These are phyloP conservation scores for Onchidella celtica DNA, from an alignment of 2,888 invertebrate species.

Conservation along the genomic window DNA sequence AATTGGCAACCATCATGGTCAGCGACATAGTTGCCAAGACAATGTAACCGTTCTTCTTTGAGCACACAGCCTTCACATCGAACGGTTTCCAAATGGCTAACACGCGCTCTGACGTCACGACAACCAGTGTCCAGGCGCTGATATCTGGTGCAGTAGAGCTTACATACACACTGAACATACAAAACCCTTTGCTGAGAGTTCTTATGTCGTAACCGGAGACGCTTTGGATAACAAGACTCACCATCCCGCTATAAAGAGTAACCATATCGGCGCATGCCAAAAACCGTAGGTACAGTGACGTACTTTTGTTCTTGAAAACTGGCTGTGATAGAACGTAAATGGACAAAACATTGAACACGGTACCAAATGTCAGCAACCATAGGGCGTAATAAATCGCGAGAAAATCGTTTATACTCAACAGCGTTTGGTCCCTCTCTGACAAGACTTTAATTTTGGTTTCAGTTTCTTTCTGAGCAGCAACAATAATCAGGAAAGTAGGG, in stretches of 20 bases:
- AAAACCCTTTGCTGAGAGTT: slow-evolving; percentile 20
- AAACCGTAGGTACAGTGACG: slow-evolving; percentile 41
- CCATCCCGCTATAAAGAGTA: slow-evolving; percentile 43
- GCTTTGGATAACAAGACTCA: slow-evolving; percentile 18
- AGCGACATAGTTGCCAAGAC: not conserved
- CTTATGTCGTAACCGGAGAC: slow-evolving; percentile 23
- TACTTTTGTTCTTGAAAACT: slow-evolving; percentile 14
- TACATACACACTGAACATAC: slow-evolving; percentile 38
- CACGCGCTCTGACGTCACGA: slow-evolving; percentile 47
- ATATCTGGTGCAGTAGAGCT: slow-evolving; percentile 26
- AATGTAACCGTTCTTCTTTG: not conserved
- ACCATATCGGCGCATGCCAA: slow-evolving; percentile 50
- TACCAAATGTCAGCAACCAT: slow-evolving; percentile 14
- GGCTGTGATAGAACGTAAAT: slow-evolving; percentile 15
- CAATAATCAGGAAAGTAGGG: no score
- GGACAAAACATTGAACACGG: slow-evolving; percentile 38
- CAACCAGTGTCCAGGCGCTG: slow-evolving; percentile 49
- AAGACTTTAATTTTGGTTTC: no score
- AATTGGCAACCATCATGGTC: slow-evolving; percentile 10
- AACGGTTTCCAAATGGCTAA: slow-evolving; percentile 44
- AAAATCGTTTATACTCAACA: not conserved
- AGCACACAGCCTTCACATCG: slow-evolving; percentile 26
- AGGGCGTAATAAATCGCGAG: slow-evolving; percentile 35
- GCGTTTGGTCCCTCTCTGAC: no score
- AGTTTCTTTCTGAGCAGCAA: no score